Base-by-base conservation (phyloP, 2,113 vertebrate genomes). In the Montifringilla adamsi region DNA sequence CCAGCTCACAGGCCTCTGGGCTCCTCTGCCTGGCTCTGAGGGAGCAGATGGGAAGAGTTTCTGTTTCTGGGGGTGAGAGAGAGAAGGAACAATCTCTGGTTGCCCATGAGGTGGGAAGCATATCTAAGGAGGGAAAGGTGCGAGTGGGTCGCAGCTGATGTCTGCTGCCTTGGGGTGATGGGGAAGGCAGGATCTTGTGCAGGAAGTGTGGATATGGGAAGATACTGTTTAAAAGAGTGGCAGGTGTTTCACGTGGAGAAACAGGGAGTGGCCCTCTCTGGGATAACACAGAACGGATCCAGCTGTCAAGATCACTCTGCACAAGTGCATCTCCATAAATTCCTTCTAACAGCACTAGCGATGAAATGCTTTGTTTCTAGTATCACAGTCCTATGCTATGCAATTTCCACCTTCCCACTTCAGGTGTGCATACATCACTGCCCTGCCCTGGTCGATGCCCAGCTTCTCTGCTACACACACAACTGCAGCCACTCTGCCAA, bases 361-460 rank as follows among this genome's bases (percentile, higher is more conserved):
- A 41, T 50, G 13, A 87, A 87, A 83, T 16, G 18, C 8, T 18
- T 67, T 75, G 12, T 50, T 89, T 35, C 44, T 41, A 46, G 6
- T 7, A 46, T 4, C 3, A 1, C 39, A 46, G 28, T 41, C n/a
- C 43, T 67, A 5, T 2, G 3, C 31, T 55, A 21, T 22, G 31
- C 18, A 46, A 55, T 5, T 76, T 15, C 53, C 27, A 50, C 10
- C 10, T 75, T 70, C 37, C 46, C 26, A 20, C 20, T 44, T 53
- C 21, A 31, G 21, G 10, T 27, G 23, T 19, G 33, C 67, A 43
- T 2, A 4, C 0, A 10, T 31, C 4, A 21, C 16, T 20, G 47
- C n/a, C 56, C 35, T 69, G 35, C n/a, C 66, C 67, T 15, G 13
- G 22, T 4, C 0, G 0, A 62, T 17, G n/a, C 15, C 6, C 23